A percentile compares a stretch with the other conserved stretches of the same genome.
phyloP scores from a whole-genome alignment of 2,113 vertebrate species.

The Aptenodytes forsteri region DNA sequence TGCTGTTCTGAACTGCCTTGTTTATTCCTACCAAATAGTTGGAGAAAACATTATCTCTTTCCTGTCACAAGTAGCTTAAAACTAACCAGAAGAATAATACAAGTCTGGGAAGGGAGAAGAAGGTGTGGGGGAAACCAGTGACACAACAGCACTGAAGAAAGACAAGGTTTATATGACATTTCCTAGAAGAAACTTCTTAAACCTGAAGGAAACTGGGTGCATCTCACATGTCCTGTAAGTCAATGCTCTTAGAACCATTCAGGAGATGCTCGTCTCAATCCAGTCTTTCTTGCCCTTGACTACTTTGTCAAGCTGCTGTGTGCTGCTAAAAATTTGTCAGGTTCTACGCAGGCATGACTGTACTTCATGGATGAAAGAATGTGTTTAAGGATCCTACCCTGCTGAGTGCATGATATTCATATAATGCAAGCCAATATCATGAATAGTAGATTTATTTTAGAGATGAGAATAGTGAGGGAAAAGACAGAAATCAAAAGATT shows the following conservation, averaged over 20 bases:
- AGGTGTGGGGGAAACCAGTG: background rate
- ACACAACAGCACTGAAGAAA: background rate
- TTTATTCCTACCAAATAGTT: background rate
- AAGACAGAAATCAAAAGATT: background rate
- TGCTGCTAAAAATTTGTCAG: background rate
- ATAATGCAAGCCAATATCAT: background rate
- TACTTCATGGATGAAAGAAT: background rate
- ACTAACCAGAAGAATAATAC: background rate
- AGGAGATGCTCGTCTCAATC: background rate
- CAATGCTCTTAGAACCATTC: background rate
- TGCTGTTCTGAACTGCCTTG: background rate
- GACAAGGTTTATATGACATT: background rate
- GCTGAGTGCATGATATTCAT: background rate
- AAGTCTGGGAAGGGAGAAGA: background rate
- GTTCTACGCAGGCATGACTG: background rate
- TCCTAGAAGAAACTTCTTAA: background rate
- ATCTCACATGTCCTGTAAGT: background rate
- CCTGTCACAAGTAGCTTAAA: background rate
- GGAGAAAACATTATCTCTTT: background rate
- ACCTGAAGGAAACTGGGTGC: background rate
- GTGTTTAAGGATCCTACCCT: background rate
- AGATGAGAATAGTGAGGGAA: background rate
- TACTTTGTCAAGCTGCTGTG: background rate
- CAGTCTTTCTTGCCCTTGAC: background rate
- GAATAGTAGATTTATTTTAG: background rate